phyloP scores from a whole-genome alignment of 2,113 vertebrate genomes.

The Vicugna pacos region DNA sequence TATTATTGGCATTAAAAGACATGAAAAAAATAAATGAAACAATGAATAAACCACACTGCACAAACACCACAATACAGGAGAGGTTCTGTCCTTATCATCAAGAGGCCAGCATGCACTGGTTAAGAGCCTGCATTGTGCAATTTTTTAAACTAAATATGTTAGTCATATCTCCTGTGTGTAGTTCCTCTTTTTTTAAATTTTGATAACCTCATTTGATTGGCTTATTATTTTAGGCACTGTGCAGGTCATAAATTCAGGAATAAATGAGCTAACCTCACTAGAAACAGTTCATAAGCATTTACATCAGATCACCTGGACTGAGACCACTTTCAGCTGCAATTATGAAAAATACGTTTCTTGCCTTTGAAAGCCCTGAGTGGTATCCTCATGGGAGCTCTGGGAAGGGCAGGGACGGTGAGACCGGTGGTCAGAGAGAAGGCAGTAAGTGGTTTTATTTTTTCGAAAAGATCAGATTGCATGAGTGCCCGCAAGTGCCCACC shows the following conservation, averaged over 20 bases:
- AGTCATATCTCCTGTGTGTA: neutral
- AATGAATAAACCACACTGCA: neutral
- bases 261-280: neutral
- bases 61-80: fast-evolving
- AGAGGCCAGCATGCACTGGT: neutral
- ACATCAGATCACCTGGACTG: neutral
- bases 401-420: neutral
- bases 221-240: neutral
- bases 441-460: neutral
- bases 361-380: neutral
- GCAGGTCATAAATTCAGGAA: neutral
- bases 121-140: neutral
- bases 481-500: neutral
- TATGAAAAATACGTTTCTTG: neutral
- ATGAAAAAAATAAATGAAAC: neutral
- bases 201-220: neutral
- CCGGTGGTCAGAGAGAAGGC: neutral
- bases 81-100: neutral
- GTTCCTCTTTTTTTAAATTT: neutral
- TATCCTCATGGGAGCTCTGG: neutral
- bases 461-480: neutral
- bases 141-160: neutral
- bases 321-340: neutral
- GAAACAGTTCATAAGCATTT: neutral
- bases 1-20: neutral